A percentile compares a stretch with the other conserved stretches of the same genome.
These are phyloP conservation scores for Hanleya hanleyi DNA, from an alignment of 2,888 invertebrate species.

Conservation along the genomic window DNA sequence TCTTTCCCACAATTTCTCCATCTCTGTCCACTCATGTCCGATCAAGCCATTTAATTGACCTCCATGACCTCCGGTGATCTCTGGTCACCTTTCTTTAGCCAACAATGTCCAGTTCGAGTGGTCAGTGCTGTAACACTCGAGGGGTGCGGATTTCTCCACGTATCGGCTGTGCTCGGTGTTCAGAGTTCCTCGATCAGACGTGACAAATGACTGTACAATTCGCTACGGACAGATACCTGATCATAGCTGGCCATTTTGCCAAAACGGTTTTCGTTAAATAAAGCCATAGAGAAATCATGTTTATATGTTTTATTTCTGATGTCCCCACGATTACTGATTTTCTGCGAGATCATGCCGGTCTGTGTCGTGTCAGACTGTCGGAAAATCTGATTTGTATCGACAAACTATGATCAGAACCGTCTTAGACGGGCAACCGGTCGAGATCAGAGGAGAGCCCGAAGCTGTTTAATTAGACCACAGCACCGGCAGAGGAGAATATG, in stretches of 20 bases:
- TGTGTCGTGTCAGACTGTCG: not conserved
- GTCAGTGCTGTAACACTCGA: not conserved
- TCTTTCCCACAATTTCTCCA: not conserved
- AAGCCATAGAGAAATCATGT: not conserved
- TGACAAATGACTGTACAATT: not conserved
- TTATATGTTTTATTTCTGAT: not conserved
- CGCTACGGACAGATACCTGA: not conserved
- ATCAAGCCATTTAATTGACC: not conserved
- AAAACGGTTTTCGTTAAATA: not conserved
- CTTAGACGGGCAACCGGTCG: too few relatives aligned
- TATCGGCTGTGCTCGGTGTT: not conserved
- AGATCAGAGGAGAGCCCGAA: not conserved
- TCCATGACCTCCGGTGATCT: not conserved
- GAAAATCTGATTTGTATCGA: constrained; percentile 4
- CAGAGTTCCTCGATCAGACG: not conserved
- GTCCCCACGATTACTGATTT: not conserved
- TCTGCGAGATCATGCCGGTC: not conserved
- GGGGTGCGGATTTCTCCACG: not conserved
- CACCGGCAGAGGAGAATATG: too few relatives aligned
- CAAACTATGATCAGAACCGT: not conserved
- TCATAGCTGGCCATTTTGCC: not conserved
- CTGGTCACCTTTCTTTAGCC: not conserved
- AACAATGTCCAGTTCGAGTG: not conserved
- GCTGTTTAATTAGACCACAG: constrained; percentile 10
- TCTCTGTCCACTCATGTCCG: not conserved